A percentile compares a stretch with the other conserved stretches of the same genome.
Evolutionary conservation across 2,797 vertebrate species (phyloP).

Genomic region (Pteronotus mesoamericanus): DNA sequence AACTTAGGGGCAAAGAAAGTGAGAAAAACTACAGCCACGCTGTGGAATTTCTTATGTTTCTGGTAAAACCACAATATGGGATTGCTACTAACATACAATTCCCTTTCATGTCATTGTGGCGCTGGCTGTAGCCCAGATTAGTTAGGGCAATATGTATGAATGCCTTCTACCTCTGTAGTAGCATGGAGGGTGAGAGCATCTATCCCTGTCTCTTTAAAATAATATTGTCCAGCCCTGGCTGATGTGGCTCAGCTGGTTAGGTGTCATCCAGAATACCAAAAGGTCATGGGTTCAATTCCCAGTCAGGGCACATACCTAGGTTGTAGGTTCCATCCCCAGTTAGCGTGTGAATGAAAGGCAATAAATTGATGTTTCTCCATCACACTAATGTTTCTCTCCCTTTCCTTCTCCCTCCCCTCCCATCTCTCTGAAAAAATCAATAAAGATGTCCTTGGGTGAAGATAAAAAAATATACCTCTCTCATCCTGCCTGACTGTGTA

Average conservation of each 20-base stretch:
- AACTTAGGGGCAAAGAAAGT: not conserved
- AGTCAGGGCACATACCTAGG: not conserved
- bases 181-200: not conserved
- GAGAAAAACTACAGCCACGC: not conserved
- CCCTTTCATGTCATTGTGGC: not conserved
- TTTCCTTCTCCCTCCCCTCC: not conserved
- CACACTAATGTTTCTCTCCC: not conserved
- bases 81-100: not conserved
- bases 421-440: no score
- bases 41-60: not conserved
- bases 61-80: not conserved
- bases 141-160: not conserved
- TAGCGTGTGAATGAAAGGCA: not conserved
- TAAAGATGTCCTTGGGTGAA: no score
- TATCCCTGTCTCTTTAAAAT: constrained; percentile 12
- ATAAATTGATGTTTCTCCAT: not conserved
- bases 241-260: not conserved
- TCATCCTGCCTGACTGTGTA: not conserved
- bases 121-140: not conserved
- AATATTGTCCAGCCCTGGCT: not conserved
- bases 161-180: not conserved
- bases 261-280: not conserved
- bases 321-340: not conserved
- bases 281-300: not conserved
- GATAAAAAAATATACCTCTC: no score